Evolutionary conservation across 2,888 invertebrate genomes (phyloP), one percentile per base, ranked within the genome.

Genomic region (Barypeithes pellucidus): DNA sequence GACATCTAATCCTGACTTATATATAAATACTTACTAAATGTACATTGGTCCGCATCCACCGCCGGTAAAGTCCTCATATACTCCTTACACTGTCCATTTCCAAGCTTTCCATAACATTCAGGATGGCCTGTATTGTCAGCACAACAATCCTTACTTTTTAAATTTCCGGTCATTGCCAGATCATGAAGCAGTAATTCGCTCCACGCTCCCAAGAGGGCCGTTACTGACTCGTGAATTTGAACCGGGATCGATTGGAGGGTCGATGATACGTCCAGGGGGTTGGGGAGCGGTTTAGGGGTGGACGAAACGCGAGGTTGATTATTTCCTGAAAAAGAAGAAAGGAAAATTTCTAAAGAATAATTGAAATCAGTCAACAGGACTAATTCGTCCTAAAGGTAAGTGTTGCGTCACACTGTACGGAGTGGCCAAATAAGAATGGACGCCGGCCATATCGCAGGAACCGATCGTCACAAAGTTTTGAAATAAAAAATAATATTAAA

Each of bases 131-230:
- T 82, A 14, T 82, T 81, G 76, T 82, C 80, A 39, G 80, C 79
- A 77, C 87, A 84, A 67, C 88, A 88, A 71, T 88, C 87, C 79
- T 89, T 88, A 76, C 82, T 88, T 63, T 87, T 86, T 41, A 90
- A 85, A 82, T 92, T 91, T 11, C 91, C 88, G 5, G 93, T 92
- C 68, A 89, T 89, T 4, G 92, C 90, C 62, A 95, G 88, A 82
- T 95, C 95, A 75, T 91, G 91, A 78, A 93, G 88, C 22, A 95
- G 83, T 18, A 95, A 84, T 80, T 94, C 93, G 52, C 94, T 92
- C 95, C 95, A 95, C 0, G 94, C 91, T 0, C 94, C 93, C 50
- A 94, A 85, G 81, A 95, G 88, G 79, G 94, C 92, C 33, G 93
- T 94, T 41, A 94, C 91, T 77, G 92, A 94, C 78, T 92, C 92